Conservation (phyloP, 2,113 vertebrate genomes). For the Myanophis thanlyinensis region DNA sequence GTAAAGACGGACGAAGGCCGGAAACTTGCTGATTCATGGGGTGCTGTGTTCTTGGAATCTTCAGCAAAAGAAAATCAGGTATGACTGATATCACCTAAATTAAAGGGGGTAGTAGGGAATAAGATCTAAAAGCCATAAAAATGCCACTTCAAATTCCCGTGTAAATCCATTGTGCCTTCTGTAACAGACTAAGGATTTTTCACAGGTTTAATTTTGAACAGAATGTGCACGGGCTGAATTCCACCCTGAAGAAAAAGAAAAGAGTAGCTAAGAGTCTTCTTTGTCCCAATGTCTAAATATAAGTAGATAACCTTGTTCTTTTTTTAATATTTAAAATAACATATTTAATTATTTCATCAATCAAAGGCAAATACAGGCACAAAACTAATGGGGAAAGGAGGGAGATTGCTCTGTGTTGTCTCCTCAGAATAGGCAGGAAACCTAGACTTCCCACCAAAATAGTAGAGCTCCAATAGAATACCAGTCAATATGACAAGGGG, state of each 20-base stretch:
- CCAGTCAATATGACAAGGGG: neutral
- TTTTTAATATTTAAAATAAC: too few species aligned
- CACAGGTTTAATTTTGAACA: neutral
- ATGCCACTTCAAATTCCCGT: neutral
- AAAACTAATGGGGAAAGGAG: neutral
- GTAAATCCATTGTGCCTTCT: neutral
- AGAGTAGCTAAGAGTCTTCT: neutral
- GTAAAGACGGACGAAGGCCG: slow-evolving; percentile 81
- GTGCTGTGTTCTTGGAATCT: slow-evolving; percentile 82
- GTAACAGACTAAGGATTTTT: neutral
- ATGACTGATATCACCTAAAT: neutral
- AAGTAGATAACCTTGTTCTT: neutral
- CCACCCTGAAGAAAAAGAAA: neutral
- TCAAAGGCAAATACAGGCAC: neutral
- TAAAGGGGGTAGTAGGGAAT: neutral
- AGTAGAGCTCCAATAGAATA: neutral
- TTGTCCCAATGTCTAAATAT: neutral
- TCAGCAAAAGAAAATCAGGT: slow-evolving; percentile 86
- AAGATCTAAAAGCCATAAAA: neutral
- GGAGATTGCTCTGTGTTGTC: neutral
- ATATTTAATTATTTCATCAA: neutral
- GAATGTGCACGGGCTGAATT: neutral
- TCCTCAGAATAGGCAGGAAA: neutral
- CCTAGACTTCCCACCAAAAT: neutral
- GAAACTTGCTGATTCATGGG: slow-evolving; percentile 82